A percentile compares a stretch with the other conserved stretches of the same genome.
These are phyloP conservation scores for Lacerta agilis DNA, from an alignment of 2,797 vertebrate genomes.

Conservation along the genomic window DNA sequence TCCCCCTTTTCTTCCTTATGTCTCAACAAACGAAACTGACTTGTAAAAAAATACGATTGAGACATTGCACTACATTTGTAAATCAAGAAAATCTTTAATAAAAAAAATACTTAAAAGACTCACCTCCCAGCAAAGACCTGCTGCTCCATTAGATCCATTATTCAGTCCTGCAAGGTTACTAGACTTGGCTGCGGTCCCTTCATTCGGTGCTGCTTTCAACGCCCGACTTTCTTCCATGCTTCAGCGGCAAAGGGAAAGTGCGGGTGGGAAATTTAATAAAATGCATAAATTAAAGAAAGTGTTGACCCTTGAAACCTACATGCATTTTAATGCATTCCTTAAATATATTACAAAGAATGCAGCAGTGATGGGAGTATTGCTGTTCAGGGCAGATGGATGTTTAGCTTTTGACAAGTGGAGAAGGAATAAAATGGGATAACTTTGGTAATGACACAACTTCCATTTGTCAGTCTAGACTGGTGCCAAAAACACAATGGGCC, in stretches of 20 bases:
- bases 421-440: not conserved
- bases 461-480: not conserved
- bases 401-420: slow-evolving; percentile 2
- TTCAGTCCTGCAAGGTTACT: slow-evolving; percentile 72
- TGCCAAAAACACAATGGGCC: slow-evolving; percentile 2
- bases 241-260: slow-evolving; percentile 25
- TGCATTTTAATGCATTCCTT: slow-evolving; percentile 43
- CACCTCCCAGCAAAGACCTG: slow-evolving; percentile 81
- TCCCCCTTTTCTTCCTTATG: no score
- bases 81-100: no score
- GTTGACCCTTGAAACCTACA: slow-evolving; percentile 31
- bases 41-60: no score
- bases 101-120: slow-evolving; percentile 26
- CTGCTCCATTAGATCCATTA: slow-evolving; percentile 57
- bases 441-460: fast-evolving
- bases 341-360: slow-evolving; percentile 23
- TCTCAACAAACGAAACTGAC: no score
- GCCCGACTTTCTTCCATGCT: slow-evolving; percentile 72
- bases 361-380: slow-evolving; percentile 5
- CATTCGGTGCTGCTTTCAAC: slow-evolving; percentile 71
- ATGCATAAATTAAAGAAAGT: slow-evolving; percentile 26
- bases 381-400: not conserved
- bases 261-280: not conserved
- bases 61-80: no score
- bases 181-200: slow-evolving; percentile 73